A percentile compares a stretch with the other conserved stretches of the same genome.
Conservation (phyloP, 2,888 invertebrate species). For the Exephanes ischioxanthus region DNA sequence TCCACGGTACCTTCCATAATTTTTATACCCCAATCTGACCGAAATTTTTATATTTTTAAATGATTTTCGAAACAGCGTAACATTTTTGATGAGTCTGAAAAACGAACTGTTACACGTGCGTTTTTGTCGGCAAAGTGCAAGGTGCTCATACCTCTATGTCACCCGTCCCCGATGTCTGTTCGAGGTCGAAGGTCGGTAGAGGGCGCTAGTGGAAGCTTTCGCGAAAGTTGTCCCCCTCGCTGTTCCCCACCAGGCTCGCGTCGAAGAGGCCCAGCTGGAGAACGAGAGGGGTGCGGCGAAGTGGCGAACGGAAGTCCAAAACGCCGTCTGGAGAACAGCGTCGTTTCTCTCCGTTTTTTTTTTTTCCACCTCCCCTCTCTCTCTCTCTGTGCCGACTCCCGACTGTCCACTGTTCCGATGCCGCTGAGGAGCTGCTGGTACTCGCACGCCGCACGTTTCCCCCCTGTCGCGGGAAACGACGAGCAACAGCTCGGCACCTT, state of each 20-base stretch:
- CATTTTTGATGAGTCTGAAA: too few species aligned
- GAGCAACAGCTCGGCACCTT: constrained; percentile 21
- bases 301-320: constrained; percentile 34
- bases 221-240: constrained; percentile 43
- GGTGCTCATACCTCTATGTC: constrained; percentile 54
- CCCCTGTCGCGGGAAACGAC: constrained; percentile 32
- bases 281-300: constrained; percentile 16
- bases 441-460: constrained; percentile 12
- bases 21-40: too few species aligned
- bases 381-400: not conserved
- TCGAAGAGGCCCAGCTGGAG: constrained; percentile 21
- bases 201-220: constrained; percentile 35
- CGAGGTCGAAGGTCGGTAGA: constrained; percentile 20
- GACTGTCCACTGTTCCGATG: not conserved
- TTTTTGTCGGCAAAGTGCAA: constrained; percentile 5
- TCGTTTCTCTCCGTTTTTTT: constrained; percentile 7
- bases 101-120: not conserved
- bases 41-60: too few species aligned
- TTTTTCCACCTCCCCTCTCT: not conserved
- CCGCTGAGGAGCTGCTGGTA: not conserved
- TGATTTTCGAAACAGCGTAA: too few species aligned
- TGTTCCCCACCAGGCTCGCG: constrained; percentile 19
- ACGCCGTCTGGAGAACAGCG: constrained; percentile 5
- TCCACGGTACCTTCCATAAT: too few species aligned
- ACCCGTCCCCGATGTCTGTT: constrained; percentile 16